These are phyloP conservation scores for Drosophila rhopaloa DNA, from an alignment of 1,140 invertebrate genomes.

Conservation along the genomic window DNA sequence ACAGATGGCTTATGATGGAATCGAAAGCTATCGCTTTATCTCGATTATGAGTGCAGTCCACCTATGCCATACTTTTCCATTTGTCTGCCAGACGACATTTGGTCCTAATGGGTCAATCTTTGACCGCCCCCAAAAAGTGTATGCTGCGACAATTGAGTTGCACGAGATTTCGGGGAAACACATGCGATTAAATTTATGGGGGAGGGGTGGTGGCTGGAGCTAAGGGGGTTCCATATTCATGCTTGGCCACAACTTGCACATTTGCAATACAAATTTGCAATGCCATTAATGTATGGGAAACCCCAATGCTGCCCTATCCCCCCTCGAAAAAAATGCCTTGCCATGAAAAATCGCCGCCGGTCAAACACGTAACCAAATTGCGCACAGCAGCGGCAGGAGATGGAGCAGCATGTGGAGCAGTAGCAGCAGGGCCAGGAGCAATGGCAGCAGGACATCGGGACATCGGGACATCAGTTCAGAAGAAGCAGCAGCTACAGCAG, in stretches of 20 bases:
- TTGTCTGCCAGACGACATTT: background rate
- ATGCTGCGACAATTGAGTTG: constrained; percentile 16
- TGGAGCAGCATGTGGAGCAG: constrained; percentile 16
- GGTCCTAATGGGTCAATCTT: constrained; percentile 17
- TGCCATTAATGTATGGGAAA: constrained; percentile 67
- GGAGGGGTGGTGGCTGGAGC: background rate
- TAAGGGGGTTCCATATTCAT: background rate
- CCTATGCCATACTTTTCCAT: constrained; percentile 1
- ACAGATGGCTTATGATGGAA: background rate
- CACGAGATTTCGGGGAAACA: constrained; percentile 28
- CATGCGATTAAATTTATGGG: constrained; percentile 48
- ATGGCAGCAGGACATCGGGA: constrained; percentile 23
- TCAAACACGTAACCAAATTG: constrained; percentile 82
- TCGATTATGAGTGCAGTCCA: background rate
- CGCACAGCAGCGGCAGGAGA: constrained; percentile 44
- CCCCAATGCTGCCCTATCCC: background rate
- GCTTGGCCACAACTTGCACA: constrained; percentile 51
- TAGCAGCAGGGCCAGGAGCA: constrained; percentile 23
- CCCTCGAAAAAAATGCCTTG: constrained; percentile 47
- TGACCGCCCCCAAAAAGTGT: background rate
- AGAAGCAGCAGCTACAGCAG: constrained; percentile 59
- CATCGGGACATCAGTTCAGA: constrained; percentile 12
- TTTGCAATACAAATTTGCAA: constrained; percentile 78
- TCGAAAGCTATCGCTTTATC: background rate
- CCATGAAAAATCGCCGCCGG: constrained; percentile 80